Base-by-base conservation (phyloP, 2,888 invertebrate genomes). In the Eristalis pertinax region DNA sequence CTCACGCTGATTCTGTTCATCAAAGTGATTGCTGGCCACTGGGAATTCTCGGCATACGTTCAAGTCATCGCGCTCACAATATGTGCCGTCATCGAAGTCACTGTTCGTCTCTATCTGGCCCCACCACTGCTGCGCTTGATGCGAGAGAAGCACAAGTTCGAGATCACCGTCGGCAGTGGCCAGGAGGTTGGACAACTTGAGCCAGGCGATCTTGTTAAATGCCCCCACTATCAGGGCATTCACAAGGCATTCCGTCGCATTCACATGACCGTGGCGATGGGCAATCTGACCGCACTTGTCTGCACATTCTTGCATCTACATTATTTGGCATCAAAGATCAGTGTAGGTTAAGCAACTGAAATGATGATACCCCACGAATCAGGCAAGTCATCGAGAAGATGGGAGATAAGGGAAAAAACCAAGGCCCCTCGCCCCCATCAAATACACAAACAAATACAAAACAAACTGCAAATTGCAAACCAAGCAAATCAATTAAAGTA, bases 241-340 rank as follows among this genome's bases (percentile, higher is more conserved):
- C 95, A 97, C 91, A 95, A 94, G 89, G 94, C 95, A 38, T 98
- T 98, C 93, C 95, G 97, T 70, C 94, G 95, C 60, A 95, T 96
- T 73, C 98, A 98, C 93, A 95, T 96, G 91, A 94, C 94, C 84
- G 96, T 97, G 90, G 97, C 97, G 15, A 95, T 96, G 92, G 96
- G 97, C 78, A 97, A 97, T 91, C 95, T 98, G 93, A 93, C 95
- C 29, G 94, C 95, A 0, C 94, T 96, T 93, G 94, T 94, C 8
- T 95, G 95, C 90, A 96, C 96, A 11, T 94, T 95, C 65, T 93
- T 96, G 85, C 96, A 96, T 92, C 92, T 96, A 77, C 94, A 95
- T 91, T 95, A 96, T 92, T 93, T 96, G 88, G 94, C 95, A 67
- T 91, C 94, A 92, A 91, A 94, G 94, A 92, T 93, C 94, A 89